Conservation (phyloP, 2,797 vertebrate genomes). For the Astyanax mexicanus region DNA sequence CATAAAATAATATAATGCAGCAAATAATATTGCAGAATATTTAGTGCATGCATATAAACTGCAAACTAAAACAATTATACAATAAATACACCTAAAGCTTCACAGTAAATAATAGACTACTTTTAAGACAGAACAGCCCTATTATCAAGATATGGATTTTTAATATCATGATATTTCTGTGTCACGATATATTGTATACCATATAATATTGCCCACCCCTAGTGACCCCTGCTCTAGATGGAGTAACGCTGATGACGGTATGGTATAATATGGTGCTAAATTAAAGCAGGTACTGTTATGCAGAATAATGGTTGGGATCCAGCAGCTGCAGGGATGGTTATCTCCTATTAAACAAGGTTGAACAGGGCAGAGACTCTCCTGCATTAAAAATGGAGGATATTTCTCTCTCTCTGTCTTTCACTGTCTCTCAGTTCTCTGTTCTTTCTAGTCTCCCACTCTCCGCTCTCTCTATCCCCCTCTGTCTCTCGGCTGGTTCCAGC, state of each 20-base stretch:
- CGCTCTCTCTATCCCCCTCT: background rate
- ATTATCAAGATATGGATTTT: no score
- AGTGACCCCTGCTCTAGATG: no score
- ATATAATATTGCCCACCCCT: no score
- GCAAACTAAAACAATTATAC: no score
- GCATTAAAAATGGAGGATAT: constrained; percentile 31
- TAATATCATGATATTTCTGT: no score
- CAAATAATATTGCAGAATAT: no score
- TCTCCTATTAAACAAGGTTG: background rate
- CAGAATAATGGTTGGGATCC: background rate
- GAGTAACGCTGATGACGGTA: background rate
- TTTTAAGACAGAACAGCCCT: no score
- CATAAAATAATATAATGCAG: no score
- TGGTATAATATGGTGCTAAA: background rate
- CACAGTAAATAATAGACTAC: no score
- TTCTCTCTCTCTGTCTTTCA: background rate
- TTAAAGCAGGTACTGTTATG: background rate
- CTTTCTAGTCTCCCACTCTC: background rate
- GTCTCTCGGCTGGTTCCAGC: background rate
- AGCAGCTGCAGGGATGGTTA: background rate
- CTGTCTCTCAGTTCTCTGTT: background rate
- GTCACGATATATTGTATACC: no score
- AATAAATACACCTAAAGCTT: no score
- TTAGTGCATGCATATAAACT: no score
- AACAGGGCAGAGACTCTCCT: constrained; percentile 8